Percentiles rank a stretch among this genome's conserved stretches.
Evolutionary conservation across 2,113 vertebrate species (phyloP).

Genomic region (Phrynocephalus versicolor): DNA sequence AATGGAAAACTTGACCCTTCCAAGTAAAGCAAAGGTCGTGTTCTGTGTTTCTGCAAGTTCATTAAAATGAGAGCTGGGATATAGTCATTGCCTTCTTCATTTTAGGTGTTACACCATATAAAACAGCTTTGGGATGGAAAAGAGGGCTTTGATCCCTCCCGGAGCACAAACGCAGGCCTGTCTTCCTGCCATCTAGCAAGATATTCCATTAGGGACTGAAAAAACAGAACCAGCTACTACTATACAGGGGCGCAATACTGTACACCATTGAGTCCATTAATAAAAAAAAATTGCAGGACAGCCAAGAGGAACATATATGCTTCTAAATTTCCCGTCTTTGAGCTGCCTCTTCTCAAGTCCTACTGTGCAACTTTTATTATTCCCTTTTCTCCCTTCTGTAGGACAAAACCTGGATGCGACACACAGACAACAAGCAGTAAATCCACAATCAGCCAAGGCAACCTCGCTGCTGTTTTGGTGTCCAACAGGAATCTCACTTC

Average conservation of each 20-base stretch:
- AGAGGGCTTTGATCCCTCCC: conserved; percentile 52
- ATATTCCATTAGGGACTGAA: conserved; percentile 63
- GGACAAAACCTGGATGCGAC: conserved; percentile 51
- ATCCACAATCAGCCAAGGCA: conserved; percentile 13
- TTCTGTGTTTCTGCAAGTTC: conserved; percentile 21
- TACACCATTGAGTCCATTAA: conserved; percentile 59
- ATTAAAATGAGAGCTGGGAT: conserved; percentile 23
- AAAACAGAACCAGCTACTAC: conserved; percentile 59
- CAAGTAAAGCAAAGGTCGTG: conserved; percentile 49
- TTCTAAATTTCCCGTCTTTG: background rate
- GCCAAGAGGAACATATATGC: background rate
- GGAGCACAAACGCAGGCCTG: conserved; percentile 65
- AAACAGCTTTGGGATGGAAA: background rate
- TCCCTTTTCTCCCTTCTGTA: conserved; percentile 19
- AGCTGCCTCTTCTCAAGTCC: conserved; percentile 44
- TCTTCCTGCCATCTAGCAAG: conserved; percentile 70
- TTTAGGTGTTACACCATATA: conserved; percentile 60
- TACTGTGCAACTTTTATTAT: conserved; percentile 49
- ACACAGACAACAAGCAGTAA: conserved; percentile 55
- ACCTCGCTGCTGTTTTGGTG: conserved; percentile 49
- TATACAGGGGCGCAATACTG: conserved; percentile 48
- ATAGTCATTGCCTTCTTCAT: conserved; percentile 46
- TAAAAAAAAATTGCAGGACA: conserved; percentile 63
- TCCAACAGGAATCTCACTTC: conserved; percentile 47
- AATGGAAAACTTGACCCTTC: conserved; percentile 49